Evolutionary conservation across 2,888 invertebrate genomes (phyloP).

Genomic region (Mythimna albipuncta): DNA sequence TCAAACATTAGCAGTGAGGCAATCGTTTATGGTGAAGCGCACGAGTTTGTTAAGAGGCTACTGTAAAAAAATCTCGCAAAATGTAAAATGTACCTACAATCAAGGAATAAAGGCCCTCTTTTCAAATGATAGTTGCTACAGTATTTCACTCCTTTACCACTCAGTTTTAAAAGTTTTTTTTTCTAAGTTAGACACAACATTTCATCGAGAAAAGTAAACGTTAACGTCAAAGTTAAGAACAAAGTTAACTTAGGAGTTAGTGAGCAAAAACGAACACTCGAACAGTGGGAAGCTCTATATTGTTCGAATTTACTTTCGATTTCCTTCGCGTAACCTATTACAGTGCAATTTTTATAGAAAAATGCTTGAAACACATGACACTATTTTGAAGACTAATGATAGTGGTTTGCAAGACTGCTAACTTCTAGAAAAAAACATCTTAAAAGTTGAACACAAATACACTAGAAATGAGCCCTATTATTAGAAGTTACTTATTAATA

Average conservation of each 20-base stretch:
- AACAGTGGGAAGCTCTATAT: not conserved
- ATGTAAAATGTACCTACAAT: no score
- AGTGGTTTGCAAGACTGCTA: no score
- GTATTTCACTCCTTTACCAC: not conserved
- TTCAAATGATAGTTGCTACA: not conserved
- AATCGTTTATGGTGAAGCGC: no score
- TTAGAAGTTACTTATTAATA: no score
- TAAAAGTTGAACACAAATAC: no score
- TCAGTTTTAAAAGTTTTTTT: not conserved
- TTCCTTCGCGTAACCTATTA: not conserved
- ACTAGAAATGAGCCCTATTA: no score
- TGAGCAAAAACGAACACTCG: not conserved
- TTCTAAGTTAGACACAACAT: not conserved
- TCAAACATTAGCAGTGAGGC: no score
- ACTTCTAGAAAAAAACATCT: not conserved
- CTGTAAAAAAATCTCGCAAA: not conserved
- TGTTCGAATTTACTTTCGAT: not conserved
- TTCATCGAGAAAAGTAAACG: conserved; percentile 17
- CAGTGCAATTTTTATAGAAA: no score
- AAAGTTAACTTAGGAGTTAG: conserved; percentile 13
- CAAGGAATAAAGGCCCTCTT: not conserved
- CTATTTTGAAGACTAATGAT: not conserved
- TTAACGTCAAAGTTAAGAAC: conserved; percentile 31
- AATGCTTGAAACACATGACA: not conserved
- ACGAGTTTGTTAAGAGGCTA: no score